Percentiles rank a stretch among this genome's conserved stretches.
These are phyloP conservation scores for Rhynchopsitta pachyrhyncha DNA, from an alignment of 2,113 vertebrate species.

Conservation along the genomic window DNA sequence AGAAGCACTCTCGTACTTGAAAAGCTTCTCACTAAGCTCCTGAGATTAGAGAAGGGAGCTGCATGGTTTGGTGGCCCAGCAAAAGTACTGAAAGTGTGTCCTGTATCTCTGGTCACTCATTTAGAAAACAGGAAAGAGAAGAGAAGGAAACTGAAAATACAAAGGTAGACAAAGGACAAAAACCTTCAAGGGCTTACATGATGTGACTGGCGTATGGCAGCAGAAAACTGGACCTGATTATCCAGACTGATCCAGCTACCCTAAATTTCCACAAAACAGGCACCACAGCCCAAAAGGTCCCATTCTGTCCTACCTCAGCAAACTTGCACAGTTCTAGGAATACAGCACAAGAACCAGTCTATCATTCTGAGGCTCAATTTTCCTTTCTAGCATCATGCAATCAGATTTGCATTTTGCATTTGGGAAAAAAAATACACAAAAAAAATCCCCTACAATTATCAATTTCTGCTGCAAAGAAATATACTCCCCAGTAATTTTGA, in stretches of 20 bases:
- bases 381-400: neutral
- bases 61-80: rapidly evolving
- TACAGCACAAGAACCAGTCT: rapidly evolving
- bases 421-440: neutral
- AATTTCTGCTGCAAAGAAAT: neutral
- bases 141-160: neutral
- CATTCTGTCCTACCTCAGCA: neutral
- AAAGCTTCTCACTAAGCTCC: neutral
- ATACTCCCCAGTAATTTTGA: neutral
- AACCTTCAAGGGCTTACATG: rapidly evolving
- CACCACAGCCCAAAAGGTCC: neutral
- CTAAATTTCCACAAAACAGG: neutral
- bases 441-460: neutral
- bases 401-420: neutral
- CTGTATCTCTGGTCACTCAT: neutral
- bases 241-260: neutral
- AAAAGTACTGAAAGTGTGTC: rapidly evolving
- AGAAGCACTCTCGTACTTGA: neutral
- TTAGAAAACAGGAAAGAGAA: neutral
- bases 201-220: rapidly evolving
- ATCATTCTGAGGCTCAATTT: neutral
- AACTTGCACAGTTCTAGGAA: rapidly evolving
- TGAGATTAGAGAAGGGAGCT: neutral
- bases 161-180: neutral
- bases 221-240: neutral